Evolutionary conservation across 2,113 vertebrate species (phyloP), one percentile per base, ranked within the genome.

Genomic region (Mustela nigripes): DNA sequence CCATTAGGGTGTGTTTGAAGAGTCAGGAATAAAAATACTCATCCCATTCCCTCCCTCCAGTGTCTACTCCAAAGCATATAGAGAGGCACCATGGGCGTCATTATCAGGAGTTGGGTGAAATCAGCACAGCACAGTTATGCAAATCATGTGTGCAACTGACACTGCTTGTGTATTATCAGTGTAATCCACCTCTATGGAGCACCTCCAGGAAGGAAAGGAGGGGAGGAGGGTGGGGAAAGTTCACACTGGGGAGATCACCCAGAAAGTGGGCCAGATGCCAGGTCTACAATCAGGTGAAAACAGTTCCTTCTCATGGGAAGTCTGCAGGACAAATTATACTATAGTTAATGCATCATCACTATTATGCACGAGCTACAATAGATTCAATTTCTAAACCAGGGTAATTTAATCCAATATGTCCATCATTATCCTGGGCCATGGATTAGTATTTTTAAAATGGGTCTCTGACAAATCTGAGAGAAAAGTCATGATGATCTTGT

Each of bases 161-260:
- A 99, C 79, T 95, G 98, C 97, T 98, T 98, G 95, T 98, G 98
- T 98, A 98, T 97, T 97, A 98, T 85, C 97, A 94, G 76, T 94
- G 94, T 92, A 98, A 98, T 96, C 97, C 94, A 89, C 97, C 89
- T 97, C 93, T 79, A 97, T 97, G 89, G 98, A 96, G 96, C 87
- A 96, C 97, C 89, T 98, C 97, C 97, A 98, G 97, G 96, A 98
- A 98, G 88, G 96, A 98, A 95, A 98, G 98, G 96, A 98, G 97
- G 97, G 97, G 95, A 53, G 74, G 33, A 96, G 94, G 95, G 97
- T 97, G 97, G 97, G 97, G 97, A 98, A 98, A 98, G 98, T 98
- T 98, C 98, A 98, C 98, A 98, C 97, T 98, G 97, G 91, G 96
- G 93, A 98, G 98, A 98, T 98, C 98, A 98, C 96, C 97, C 91